Evolutionary conservation across 2,888 invertebrate genomes (phyloP).

Genomic region (Lacanobia oleracea): DNA sequence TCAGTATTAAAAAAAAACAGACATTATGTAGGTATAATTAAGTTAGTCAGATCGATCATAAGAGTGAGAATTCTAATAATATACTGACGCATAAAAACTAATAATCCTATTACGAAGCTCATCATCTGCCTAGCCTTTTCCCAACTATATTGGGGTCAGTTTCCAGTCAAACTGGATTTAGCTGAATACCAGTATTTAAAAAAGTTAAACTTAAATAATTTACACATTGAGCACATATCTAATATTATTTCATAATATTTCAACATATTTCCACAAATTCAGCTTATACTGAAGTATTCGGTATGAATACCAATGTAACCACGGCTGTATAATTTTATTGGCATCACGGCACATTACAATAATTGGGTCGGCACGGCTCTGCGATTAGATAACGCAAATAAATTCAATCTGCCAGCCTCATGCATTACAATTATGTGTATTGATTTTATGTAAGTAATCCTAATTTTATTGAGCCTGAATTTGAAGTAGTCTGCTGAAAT

Average conservation of each 20-base stretch:
- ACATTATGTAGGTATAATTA: no score
- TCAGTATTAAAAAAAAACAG: no score
- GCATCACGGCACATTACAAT: conserved; percentile 40
- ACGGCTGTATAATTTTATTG: conserved; percentile 35
- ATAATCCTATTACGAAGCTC: no score
- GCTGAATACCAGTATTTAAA: no score
- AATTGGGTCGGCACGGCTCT: conserved; percentile 23
- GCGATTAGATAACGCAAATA: conserved; percentile 49
- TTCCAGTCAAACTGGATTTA: no score
- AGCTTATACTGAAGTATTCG: neutral
- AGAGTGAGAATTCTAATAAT: no score
- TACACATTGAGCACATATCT: neutral
- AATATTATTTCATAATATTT: neutral
- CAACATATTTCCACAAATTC: conserved; percentile 6
- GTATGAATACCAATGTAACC: conserved; percentile 29
- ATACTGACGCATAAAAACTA: no score
- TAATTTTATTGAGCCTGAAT: conserved; percentile 20
- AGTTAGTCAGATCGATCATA: no score
- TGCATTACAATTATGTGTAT: conserved; percentile 44
- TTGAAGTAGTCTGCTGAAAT: conserved; percentile 10
- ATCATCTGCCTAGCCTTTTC: no score
- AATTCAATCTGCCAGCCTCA: conserved; percentile 37
- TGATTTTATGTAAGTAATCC: conserved; percentile 36
- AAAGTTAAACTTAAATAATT: no score
- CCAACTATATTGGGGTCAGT: no score